Evolutionary conservation across 64 coral and sea anemone species (phyloP).

Genomic region (Montipora sp.): DNA sequence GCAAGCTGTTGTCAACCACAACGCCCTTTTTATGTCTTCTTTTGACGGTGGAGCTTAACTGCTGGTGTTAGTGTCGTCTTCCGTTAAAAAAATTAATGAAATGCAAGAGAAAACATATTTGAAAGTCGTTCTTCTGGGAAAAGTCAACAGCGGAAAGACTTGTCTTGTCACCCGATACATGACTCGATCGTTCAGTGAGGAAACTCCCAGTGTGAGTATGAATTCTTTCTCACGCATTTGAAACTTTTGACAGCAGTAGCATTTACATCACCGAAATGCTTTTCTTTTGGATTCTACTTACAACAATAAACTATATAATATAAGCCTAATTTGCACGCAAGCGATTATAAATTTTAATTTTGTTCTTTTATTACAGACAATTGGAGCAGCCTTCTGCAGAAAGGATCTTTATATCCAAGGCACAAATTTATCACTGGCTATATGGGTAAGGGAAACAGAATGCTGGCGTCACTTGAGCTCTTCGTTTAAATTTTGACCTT

Average conservation of each 20-base stretch:
- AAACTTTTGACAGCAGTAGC: not conserved
- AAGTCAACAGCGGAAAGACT: slow-evolving; percentile 99
- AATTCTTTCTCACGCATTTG: not conserved
- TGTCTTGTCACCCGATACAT: slow-evolving; percentile 97
- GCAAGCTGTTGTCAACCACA: not conserved
- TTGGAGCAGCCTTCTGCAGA: slow-evolving; percentile 99
- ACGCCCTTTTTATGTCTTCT: not conserved
- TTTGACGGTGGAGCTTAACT: not conserved
- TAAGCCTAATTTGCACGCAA: not conserved
- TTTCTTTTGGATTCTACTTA: too few species aligned
- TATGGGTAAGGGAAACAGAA: slow-evolving; percentile 76
- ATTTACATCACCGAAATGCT: not conserved
- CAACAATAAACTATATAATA: not conserved
- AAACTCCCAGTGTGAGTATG: slow-evolving; percentile 90
- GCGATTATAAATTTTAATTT: not conserved
- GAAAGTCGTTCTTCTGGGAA: slow-evolving; percentile 98
- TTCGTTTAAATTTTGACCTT: too few species aligned
- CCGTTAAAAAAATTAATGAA: slow-evolving; percentile 11
- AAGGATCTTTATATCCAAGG: slow-evolving; percentile 96
- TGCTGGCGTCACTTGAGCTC: too few species aligned
- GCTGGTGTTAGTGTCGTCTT: not conserved
- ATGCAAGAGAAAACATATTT: slow-evolving; percentile 99
- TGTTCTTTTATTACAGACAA: slow-evolving; percentile 72
- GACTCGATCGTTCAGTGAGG: slow-evolving; percentile 94
- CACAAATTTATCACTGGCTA: slow-evolving; percentile 93